Base-by-base conservation (phyloP, 2,113 vertebrate species). In the Gymnarchus niloticus region DNA sequence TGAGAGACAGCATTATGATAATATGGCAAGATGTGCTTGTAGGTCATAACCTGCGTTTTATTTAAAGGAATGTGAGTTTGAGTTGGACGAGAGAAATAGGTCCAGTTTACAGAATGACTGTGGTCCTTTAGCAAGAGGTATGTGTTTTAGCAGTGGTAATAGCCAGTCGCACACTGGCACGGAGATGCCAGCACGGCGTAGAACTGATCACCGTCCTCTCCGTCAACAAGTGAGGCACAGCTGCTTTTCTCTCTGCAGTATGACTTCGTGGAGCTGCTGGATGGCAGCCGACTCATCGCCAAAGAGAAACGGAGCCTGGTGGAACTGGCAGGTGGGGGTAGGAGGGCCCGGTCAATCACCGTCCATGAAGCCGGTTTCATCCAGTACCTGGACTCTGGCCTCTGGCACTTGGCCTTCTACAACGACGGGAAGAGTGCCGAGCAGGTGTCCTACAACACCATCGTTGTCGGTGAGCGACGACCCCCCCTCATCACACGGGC, bases 371-470 rank as follows among this genome's bases (percentile, higher is more conserved):
- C 98, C 0, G 98, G 97, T 57, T 99, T 99, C 87, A 99, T 99
- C 91, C 98, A 99, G 94, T 98, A 97, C 92, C 93, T 99, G 90
- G 97, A 99, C 88, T 94, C 95, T 0, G 98, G 98, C 12, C 97
- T 99, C 91, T 99, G 98, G 98, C 98, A 99, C 89, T 92, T 99
- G 92, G 98, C 97, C 28, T 99, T 99, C 92, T 99, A 99, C 87
- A 99, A 99, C 0, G 98, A 99, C 14, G 98, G 98, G 41, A 96
- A 96, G 65, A 96, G 93, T n/a, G 51, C 93, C 2, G 98, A 99
- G 89, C 92, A 95, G 0, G 97, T 99, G 92, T 98, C 97, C 86
- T 99, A 97, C 87, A 98, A 98, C 92, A 97, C 98, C 88, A 97
- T 99, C 84, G 92, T 97, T 85, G 97, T 98, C 92, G 97, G 98